Base-by-base conservation (phyloP, 2,888 invertebrate genomes). In the Zhuqinia jingwanae region DNA sequence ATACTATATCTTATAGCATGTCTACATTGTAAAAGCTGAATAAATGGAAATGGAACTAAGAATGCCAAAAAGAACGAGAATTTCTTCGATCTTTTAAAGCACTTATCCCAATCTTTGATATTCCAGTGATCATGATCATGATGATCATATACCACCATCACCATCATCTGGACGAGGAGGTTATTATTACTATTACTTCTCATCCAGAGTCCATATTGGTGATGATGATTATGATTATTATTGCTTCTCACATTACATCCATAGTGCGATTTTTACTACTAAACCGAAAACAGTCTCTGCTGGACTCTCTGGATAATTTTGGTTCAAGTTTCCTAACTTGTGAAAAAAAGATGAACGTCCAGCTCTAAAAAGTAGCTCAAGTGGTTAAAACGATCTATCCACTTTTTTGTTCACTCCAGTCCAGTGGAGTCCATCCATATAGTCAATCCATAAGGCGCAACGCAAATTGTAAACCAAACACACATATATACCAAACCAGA, bases 301-400 rank as follows among this genome's bases (percentile, higher is more conserved):
- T 22, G 30, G 11, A 45, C 3, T 22, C 3, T 30, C 63, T 45
- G 20, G 70, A 70, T 70, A 50, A 15, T 50, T 42, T 68, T 17
- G 47, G 17, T 65, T 65, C 65, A 65, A 42, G 42, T 30, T 63
- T 22, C 56, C 22, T 11, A 58, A 22, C 5, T 58, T 17, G n/a
- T n/a, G n/a, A n/a, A n/a, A n/a, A n/a, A n/a, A n/a, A n/a, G n/a
- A n/a, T n/a, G n/a, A n/a, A n/a, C n/a, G n/a, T 30, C 30, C 30
- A n/a, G n/a, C 30, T 30, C n/a, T 15, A 42, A 70, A 75, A 75
- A 75, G 75, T 75, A 56, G 75, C 75, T 53, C 75, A 75, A 75
- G 75, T 75, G 75, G 50, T 56, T 75, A 53, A 30, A 56, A 68
- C 47, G 47, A 68, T 68, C 68, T 68, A 20, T 68, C 20, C 8